phyloP scores from a whole-genome alignment of 2,888 invertebrate species.

The Polydrusus tereticollis region DNA sequence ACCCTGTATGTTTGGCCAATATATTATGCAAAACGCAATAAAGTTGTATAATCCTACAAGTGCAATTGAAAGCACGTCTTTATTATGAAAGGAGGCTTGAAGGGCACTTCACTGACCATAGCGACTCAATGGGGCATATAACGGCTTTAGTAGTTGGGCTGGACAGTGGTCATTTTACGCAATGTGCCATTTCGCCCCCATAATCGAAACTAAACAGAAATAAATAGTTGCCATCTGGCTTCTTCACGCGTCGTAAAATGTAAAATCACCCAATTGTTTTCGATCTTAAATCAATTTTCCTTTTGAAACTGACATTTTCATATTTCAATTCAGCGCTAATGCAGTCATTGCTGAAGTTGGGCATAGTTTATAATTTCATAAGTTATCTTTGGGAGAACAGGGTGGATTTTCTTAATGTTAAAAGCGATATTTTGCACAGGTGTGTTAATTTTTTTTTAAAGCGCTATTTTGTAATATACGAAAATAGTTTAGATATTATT shows the following conservation, averaged over 20 bases:
- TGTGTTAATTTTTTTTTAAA: no score
- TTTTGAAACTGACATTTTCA: constrained; percentile 64
- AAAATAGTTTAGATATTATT: no score
- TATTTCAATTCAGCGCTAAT: constrained; percentile 58
- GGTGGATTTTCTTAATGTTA: background rate
- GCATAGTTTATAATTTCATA: constrained; percentile 43
- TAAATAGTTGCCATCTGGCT: constrained; percentile 61
- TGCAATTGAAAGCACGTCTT: constrained; percentile 29
- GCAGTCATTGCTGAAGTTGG: constrained; percentile 42
- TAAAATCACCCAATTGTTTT: constrained; percentile 56
- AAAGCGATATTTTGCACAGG: background rate
- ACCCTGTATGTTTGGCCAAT: background rate
- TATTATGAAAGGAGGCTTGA: constrained; percentile 44
- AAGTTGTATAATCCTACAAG: constrained; percentile 23
- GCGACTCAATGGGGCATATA: constrained; percentile 45
- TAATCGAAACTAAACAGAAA: constrained; percentile 58
- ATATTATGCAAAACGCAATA: constrained; percentile 2
- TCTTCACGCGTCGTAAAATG: constrained; percentile 62
- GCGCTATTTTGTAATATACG: no score
- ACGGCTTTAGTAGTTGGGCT: constrained; percentile 45
- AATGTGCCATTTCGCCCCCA: constrained; percentile 58
- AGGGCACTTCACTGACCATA: constrained; percentile 45
- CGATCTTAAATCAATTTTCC: constrained; percentile 60
- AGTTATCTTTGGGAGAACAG: background rate
- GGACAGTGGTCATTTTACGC: constrained; percentile 64